Evolutionary conservation across 2,797 vertebrate genomes (phyloP), one percentile per base, ranked within the genome.

Genomic region (Melanogrammus aeglefinus): DNA sequence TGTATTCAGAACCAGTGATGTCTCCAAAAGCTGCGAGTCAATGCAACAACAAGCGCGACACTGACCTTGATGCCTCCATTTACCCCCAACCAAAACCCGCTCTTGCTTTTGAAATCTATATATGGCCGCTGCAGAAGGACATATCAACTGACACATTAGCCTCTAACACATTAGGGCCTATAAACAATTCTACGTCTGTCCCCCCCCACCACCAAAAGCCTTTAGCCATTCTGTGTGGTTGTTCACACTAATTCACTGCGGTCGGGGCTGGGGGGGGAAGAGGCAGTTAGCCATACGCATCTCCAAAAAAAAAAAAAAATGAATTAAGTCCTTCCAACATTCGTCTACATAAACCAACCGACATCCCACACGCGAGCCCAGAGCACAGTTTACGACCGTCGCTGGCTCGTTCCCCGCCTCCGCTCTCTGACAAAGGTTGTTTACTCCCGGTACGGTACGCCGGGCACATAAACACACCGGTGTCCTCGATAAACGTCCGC

Each of bases 371-470:
- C 31, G 82, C 87, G 81, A 0, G 72, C 81, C 79, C 78, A 78
- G 82, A 24, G 79, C 79, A 76, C 21, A 78, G 31, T 77, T 81
- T 72, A 57, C 51, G 51, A 8, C 21, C 5, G 47, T 84, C 72
- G 69, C 81, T 77, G 39, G 84, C 79, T 2, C 31, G 31, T 31
- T 31, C 31, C 4, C 35, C 5, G 5, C 35, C 6, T 6, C 1
- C n/a, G 79, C 72, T 81, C 79, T 75, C 74, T 75, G 83, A 86
- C 76, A 85, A 86, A 91, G 85, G 82, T 90, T 88, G 89, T 86
- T 78, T 47, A 72, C 77, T 90, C 72, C 78, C 84, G 83, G 82
- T 85, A 84, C 80, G 81, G 76, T 85, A 84, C 85, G 88, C 88
- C 84, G 88, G 82, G 88, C 80, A 80, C 79, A 84, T 85, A 89